Evolutionary conservation across 2,113 vertebrate species (phyloP), one percentile per base, ranked within the genome.

Genomic region (Ptychochromis oligacanthus): DNA sequence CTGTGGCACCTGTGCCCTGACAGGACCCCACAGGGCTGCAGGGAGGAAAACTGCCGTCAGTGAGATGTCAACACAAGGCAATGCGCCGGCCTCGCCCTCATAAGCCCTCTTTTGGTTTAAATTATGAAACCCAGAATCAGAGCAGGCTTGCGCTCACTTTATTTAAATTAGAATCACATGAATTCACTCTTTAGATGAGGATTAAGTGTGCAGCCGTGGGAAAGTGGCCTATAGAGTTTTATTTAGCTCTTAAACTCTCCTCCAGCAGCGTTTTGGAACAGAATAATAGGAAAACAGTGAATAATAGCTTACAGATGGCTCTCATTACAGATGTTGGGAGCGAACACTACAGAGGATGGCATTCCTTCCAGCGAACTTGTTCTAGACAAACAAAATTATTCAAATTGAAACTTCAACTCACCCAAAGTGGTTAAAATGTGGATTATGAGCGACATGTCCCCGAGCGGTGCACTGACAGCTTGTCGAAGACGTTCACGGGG

Each of bases 1-100:
- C 38, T 97, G 96, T 0, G 98, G 97, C 17, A 94, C 87, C 88
- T 95, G 96, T 1, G 95, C 93, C 59, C 82, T 54, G 40, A 38
- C 54, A 24, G 88, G 86, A 81, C 79, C 26, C 64, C 92, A 95
- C 54, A 97, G 87, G 36, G 88, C 96, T 96, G 91, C 75, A 62
- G 24, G 77, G 61, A 79, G 58, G 62, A 61, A 26, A 26, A 57
- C 12, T 8, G 24, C 31, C 43, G 75, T 76, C 40, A 59, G 31
- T 43, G 55, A 46, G 20, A 22, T 59, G n/a, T 52, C 55, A 59
- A 12, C 36, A 36, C 36, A 36, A 6, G 4, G 36, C 36, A 36
- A 22, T 17, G 14, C 62, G 28, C 15, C 18, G 24, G 9, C 65
- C 24, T 70, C 3, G 17, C 46, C 20, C 43, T 46, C 43, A 46